A percentile compares a stretch with the other conserved stretches of the same genome.
Conservation (phyloP, 2,888 invertebrate genomes). For the Habrosyne pyritoides region DNA sequence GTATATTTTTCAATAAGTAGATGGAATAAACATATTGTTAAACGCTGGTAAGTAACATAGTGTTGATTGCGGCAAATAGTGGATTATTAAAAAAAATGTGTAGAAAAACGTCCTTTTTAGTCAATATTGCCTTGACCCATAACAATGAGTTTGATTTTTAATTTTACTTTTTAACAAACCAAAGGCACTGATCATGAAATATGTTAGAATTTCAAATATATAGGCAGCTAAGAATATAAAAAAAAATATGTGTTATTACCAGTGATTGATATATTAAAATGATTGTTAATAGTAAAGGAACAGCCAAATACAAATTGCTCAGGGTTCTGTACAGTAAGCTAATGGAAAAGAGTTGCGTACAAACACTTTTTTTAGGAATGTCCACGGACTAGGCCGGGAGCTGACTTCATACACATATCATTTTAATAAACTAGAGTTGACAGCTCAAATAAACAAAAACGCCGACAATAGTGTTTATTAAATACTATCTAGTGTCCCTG, state of each 20-base stretch:
- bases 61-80: background rate
- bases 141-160: no score
- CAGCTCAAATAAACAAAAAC: background rate
- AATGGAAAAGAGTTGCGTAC: slow-evolving; percentile 37
- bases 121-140: no score
- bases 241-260: background rate
- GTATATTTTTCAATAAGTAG: slow-evolving; percentile 51
- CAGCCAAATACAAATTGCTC: slow-evolving; percentile 40
- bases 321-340: slow-evolving; percentile 26
- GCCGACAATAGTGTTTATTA: no score
- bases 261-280: background rate
- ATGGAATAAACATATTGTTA: slow-evolving; percentile 17
- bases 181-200: no score
- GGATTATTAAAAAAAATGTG: no score
- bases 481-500: no score
- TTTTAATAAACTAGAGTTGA: background rate
- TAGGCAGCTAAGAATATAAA: background rate
- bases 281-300: background rate
- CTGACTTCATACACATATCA: slow-evolving; percentile 6
- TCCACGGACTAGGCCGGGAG: slow-evolving; percentile 27
- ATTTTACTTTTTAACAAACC: no score
- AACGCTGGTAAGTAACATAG: background rate
- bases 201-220: no score
- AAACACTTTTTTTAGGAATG: slow-evolving; percentile 33
- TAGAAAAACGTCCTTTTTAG: no score